Evolutionary conservation across 64 coral and sea anemone genomes (phyloP).

Genomic region (Montipora foliosa): DNA sequence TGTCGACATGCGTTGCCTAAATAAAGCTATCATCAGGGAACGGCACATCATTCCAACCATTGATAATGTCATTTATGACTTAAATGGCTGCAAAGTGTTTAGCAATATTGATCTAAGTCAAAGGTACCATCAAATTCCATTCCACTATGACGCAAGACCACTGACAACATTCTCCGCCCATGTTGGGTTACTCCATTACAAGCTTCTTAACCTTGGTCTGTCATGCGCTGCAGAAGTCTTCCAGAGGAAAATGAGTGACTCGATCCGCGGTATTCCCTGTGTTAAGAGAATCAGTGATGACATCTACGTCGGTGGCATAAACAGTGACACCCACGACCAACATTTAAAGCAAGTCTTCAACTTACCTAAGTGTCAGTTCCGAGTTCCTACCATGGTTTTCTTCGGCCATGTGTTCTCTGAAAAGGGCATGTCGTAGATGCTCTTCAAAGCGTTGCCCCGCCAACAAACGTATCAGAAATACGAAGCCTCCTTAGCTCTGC

Average conservation of each 20-base stretch:
- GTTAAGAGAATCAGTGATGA: too few species aligned
- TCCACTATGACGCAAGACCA: slow-evolving; percentile 44
- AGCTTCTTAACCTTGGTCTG: slow-evolving; percentile 21
- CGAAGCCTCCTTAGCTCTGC: too few species aligned
- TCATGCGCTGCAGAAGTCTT: slow-evolving; percentile 55
- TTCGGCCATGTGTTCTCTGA: slow-evolving; percentile 44
- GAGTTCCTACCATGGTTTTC: too few species aligned
- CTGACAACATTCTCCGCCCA: slow-evolving; percentile 65
- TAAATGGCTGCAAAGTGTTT: slow-evolving; percentile 65
- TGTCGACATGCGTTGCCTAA: slow-evolving; percentile 43
- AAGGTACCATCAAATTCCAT: slow-evolving; percentile 64
- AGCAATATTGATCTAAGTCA: slow-evolving; percentile 42
- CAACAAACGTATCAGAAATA: slow-evolving; percentile 5
- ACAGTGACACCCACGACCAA: slow-evolving; percentile 43
- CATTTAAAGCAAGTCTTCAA: neutral
- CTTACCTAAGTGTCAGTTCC: too few species aligned
- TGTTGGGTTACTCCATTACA: slow-evolving; percentile 48
- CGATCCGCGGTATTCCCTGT: too few species aligned
- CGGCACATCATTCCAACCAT: slow-evolving; percentile 47
- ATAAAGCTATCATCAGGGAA: slow-evolving; percentile 53
- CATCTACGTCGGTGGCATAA: slow-evolving; percentile 38
- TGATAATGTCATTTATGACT: slow-evolving; percentile 39
- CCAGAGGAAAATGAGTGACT: slow-evolving; percentile 5
- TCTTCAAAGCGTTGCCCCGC: slow-evolving; percentile 35
- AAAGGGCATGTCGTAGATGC: slow-evolving; percentile 60